Base-by-base conservation (phyloP, 2,113 vertebrate species). In the Halichoerus grypus region DNA sequence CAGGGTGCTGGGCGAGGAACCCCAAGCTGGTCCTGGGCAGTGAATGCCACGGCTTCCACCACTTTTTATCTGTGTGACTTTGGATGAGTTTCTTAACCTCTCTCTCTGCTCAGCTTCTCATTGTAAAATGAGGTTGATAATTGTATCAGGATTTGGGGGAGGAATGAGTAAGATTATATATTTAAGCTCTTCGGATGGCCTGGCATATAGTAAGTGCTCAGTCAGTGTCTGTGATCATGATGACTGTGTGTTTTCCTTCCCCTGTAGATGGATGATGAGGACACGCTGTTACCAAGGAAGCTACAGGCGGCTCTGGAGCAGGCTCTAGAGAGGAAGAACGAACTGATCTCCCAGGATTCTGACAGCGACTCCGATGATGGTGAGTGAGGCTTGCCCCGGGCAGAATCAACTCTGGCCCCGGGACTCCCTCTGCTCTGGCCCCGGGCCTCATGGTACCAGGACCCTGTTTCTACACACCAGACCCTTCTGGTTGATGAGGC, bases 301-400 rank as follows among this genome's bases (percentile, higher is more conserved):
- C 94, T 99, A 96, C 99, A 99, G 98, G 99, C 99, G 12, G 99
- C 99, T 98, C 99, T 99, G 97, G 99, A 99, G 98, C 99, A 99
- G 98, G 99, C 99, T 95, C 99, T 99, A 82, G 99, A 99, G 98
- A 99, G 99, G 98, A 99, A 99, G 98, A 99, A 99, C 36, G 99
- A 99, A 98, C 99, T 99, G 98, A 99, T 99, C 98, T 99, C 99
- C 98, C 99, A 99, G 98, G 99, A 99, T 98, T 99, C 99, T 51
- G 99, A 99, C 97, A 99, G 99, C n/a, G 99, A 99, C 97, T 99
- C 99, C 3, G 99, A 99, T 76, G 99, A 99, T 95, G 99, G 99
- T 99, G 98, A 99, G 98, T 94, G 72, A 55, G 28, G 69, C 55
- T 18, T 46, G 12, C 42, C 46, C 57, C 0, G 28, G 3, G 42